Conservation (phyloP, 2,113 vertebrate species). For the Equus quagga region DNA sequence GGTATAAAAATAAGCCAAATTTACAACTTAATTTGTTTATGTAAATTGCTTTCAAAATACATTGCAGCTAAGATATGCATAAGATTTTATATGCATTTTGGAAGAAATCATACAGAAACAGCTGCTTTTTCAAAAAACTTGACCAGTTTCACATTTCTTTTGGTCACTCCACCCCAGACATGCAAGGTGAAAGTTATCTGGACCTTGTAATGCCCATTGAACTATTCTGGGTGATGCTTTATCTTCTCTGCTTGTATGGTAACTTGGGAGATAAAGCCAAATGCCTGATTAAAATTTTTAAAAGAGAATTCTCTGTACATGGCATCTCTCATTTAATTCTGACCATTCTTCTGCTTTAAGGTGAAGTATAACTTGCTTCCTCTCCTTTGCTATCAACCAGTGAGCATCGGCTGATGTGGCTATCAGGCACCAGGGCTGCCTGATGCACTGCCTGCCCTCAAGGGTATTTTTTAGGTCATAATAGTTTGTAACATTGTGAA, state of each 20-base stretch:
- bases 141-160: slow-evolving; percentile 94
- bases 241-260: slow-evolving; percentile 97
- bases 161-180: slow-evolving; percentile 57
- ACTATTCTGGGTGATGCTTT: slow-evolving; percentile 93
- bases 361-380: slow-evolving; percentile 89
- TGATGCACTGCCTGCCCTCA: neutral
- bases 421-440: neutral
- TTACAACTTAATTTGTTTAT: slow-evolving; percentile 25
- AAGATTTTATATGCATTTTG: neutral
- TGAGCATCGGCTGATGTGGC: slow-evolving; percentile 87
- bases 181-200: neutral
- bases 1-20: neutral
- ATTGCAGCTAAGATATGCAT: neutral
- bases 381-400: slow-evolving; percentile 91
- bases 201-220: neutral
- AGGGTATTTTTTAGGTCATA: too few species aligned
- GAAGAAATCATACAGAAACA: slow-evolving; percentile 73
- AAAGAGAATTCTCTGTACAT: slow-evolving; percentile 97
- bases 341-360: slow-evolving; percentile 94
- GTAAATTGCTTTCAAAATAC: neutral
- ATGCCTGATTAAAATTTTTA: slow-evolving; percentile 96
- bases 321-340: slow-evolving; percentile 91
- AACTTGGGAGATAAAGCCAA: slow-evolving; percentile 97
- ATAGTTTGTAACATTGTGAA: too few species aligned
- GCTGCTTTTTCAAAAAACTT: slow-evolving; percentile 95